Evolutionary conservation across 2,113 vertebrate genomes (phyloP), one percentile per base, ranked within the genome.

Genomic region (Isichthys henryi): DNA sequence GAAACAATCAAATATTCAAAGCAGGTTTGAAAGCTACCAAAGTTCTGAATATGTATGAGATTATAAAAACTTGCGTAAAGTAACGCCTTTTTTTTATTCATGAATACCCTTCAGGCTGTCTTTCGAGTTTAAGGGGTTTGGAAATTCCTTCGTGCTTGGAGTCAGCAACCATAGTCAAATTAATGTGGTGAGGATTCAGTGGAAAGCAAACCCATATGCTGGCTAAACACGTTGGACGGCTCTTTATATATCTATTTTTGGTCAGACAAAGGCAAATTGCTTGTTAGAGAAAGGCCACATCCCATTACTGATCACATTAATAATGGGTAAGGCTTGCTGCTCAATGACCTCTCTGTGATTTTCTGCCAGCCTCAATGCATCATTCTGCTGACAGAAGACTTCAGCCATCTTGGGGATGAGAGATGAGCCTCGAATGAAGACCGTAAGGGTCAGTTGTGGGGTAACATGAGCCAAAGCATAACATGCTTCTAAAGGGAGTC

Each of bases 381-480:
- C 21, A 27, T 45, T 23, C 31, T 56, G 70, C 66, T 82, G 31
- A 88, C 11, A 27, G 5, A 50, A 52, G 74, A 17, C 88, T 17
- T 53, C 52, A 43, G 45, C 35, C 9, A 45, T 31, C 43, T 66
- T 31, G 62, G 15, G 31, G 48, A 53, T 50, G 19, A 39, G 27
- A n/a, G 43, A 82, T 46, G 84, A 70, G 90, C 89, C 80, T 90
- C 49, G 27, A 49, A 13, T 52, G 90, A 92, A 90, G 89, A 89
- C 90, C 21, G 86, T 43, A 27, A 35, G 46, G 31, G 31, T 89
- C 93, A 85, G 90, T 91, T 91, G 91, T 74, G 49, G 86, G 89
- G 92, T 91, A 92, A 93, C 89, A 92, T 88, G 89, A 92, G 94
- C 92, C 92, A 94, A 93, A 92, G 93, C 92, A 93, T 94, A 93